Base-by-base conservation (phyloP, 1,140 invertebrate genomes). In the Drosophila nikananu region DNA sequence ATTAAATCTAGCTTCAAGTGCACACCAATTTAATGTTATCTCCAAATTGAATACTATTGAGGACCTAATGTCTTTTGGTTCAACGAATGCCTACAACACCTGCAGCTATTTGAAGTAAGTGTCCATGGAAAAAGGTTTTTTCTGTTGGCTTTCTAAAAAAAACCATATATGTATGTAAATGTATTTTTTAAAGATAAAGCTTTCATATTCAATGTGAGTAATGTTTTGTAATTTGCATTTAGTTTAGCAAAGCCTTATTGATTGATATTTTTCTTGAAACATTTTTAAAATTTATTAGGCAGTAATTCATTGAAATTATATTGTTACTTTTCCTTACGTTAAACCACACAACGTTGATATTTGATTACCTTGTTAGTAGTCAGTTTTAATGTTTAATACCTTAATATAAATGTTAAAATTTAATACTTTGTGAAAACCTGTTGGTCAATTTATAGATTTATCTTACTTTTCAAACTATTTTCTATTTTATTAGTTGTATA, bases 1-100 rank as follows among this genome's bases (percentile, higher is more conserved):
- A 39, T 37, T 42, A 39, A 15, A 65, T 52, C 46, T 4, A 27
- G 7, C 57, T 60, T 1, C 13, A 25, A 63, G 32, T 63, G 17
- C 13, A 39, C 13, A 25, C 13, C 51, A 64, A 58, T 59, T 64
- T 59, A 21, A 21, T 41, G 13, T 23, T 64, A 66, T 66, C 61
- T 37, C 13, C 2, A 46, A 27, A 37, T 62, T 19, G 37, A 65
- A 62, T 65, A 62, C 63, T 23, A 55, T 55, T 55, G 32, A 23
- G 21, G 8, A 55, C 23, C 32, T 55, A 55, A 55, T 55, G 32
- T 17, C 9, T 55, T 37, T 23, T 10, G 15, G 21, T 37, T 17
- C 8, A 37, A 55, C 3, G 15, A 23, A 37, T 23, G 35, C 15
- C 5, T 2, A 17, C 32, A 55, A 17, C 32, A 55, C 52, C 52